phyloP scores from a whole-genome alignment of 2,888 invertebrate species.

The Trachelus troglodyta region DNA sequence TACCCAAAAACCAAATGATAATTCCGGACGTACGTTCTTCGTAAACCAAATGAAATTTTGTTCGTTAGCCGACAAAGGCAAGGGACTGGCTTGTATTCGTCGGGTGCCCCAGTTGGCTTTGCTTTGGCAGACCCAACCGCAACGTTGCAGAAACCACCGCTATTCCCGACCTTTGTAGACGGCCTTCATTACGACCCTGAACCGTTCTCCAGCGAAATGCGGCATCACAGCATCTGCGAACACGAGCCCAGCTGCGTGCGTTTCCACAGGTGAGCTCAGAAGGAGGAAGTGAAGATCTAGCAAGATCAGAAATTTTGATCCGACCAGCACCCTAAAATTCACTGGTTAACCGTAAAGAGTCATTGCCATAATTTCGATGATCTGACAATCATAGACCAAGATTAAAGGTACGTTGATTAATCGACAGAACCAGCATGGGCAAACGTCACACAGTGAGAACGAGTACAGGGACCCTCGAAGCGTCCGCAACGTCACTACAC shows the following conservation, averaged over 20 bases:
- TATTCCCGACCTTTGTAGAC: constrained; percentile 66
- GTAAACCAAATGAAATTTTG: neutral
- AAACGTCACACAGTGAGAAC: constrained; percentile 21
- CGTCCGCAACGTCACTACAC: constrained; percentile 83
- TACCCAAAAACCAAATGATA: neutral
- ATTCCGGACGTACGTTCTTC: neutral
- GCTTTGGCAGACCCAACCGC: constrained; percentile 56
- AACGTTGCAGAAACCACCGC: constrained; percentile 62
- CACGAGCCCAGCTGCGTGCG: constrained; percentile 56
- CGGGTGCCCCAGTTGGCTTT: constrained; percentile 53
- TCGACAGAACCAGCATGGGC: constrained; percentile 20
- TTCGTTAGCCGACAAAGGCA: constrained; percentile 49
- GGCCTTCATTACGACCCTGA: constrained; percentile 64
- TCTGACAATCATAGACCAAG: neutral
- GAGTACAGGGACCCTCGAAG: constrained; percentile 70
- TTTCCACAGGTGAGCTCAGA: constrained; percentile 28
- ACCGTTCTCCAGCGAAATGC: constrained; percentile 53
- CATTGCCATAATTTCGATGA: neutral
- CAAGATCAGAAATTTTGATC: neutral
- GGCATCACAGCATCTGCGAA: constrained; percentile 54
- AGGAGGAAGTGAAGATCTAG: neutral
- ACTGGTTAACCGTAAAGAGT: neutral
- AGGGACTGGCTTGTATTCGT: constrained; percentile 51
- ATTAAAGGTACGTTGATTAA: neutral
- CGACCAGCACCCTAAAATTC: neutral